Evolutionary conservation across 2,113 vertebrate species (phyloP).

Genomic region (Lynx canadensis): DNA sequence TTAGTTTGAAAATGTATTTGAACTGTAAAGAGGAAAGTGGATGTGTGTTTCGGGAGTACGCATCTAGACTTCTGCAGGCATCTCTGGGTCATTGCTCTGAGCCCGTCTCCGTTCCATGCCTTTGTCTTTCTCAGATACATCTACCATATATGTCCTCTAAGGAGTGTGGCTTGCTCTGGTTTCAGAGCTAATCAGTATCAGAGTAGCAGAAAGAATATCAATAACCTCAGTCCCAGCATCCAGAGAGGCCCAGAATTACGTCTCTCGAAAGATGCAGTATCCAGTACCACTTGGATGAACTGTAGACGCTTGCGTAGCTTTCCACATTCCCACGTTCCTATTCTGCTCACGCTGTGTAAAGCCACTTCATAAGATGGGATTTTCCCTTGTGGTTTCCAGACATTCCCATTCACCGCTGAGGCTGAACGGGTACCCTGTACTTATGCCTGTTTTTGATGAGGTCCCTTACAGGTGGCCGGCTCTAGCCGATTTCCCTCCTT

Average conservation of each 20-base stretch:
- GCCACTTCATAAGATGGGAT: not conserved
- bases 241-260: not conserved
- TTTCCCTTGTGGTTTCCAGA: not conserved
- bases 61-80: not conserved
- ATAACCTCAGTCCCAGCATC: not conserved
- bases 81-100: not conserved
- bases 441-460: not conserved
- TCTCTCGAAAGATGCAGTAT: not conserved
- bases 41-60: not conserved
- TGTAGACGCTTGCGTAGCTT: not conserved
- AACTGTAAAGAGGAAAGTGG: not conserved
- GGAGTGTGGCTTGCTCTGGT: not conserved
- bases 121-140: conserved; percentile 34
- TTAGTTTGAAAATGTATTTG: conserved; percentile 4
- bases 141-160: not conserved
- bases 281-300: not conserved
- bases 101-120: not conserved
- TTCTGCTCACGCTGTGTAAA: not conserved
- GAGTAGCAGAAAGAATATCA: conserved; percentile 3
- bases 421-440: not conserved
- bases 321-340: not conserved
- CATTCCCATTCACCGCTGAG: not conserved
- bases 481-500: not conserved
- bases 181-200: not conserved
- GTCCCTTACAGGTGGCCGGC: not conserved